Conservation (phyloP, 2,113 vertebrate species). For the Ceyx melanurus region DNA sequence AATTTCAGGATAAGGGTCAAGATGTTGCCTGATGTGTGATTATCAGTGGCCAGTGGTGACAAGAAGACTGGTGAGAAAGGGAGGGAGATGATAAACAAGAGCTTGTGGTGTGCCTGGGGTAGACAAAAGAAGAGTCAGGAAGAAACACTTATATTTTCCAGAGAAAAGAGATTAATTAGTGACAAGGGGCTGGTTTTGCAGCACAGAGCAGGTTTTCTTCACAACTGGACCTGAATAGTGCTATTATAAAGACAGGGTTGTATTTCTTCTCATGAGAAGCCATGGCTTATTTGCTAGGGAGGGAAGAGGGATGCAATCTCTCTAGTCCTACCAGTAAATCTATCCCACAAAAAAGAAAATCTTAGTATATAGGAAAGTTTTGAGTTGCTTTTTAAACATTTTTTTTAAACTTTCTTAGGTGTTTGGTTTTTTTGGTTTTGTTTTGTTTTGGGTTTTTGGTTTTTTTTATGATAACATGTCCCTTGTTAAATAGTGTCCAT, state of each 20-base stretch:
- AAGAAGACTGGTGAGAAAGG: not conserved
- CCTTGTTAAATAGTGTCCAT: not conserved
- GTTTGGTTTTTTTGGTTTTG: not conserved
- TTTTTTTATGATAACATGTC: fast-evolving
- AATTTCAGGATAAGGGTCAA: not conserved
- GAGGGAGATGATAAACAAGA: not conserved
- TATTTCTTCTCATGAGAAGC: not conserved
- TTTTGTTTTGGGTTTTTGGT: not conserved
- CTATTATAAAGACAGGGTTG: not conserved
- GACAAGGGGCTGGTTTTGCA: not conserved
- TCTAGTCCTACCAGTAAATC: not conserved
- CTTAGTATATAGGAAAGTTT: not conserved
- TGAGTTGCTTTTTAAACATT: not conserved
- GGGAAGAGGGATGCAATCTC: not conserved
- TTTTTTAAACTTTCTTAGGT: not conserved
- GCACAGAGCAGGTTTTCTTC: not conserved
- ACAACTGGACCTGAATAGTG: not conserved
- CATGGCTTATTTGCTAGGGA: not conserved
- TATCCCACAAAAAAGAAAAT: not conserved
- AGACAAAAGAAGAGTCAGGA: not conserved
- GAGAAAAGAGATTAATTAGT: not conserved
- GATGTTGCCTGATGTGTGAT: not conserved
- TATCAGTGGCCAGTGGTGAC: not conserved
- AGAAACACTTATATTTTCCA: not conserved
- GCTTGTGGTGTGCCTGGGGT: not conserved